A percentile compares a stretch with the other conserved stretches of the same genome.
phyloP scores from a whole-genome alignment of 92 coral and sea anemone species.

The Nematostella vectensis region DNA sequence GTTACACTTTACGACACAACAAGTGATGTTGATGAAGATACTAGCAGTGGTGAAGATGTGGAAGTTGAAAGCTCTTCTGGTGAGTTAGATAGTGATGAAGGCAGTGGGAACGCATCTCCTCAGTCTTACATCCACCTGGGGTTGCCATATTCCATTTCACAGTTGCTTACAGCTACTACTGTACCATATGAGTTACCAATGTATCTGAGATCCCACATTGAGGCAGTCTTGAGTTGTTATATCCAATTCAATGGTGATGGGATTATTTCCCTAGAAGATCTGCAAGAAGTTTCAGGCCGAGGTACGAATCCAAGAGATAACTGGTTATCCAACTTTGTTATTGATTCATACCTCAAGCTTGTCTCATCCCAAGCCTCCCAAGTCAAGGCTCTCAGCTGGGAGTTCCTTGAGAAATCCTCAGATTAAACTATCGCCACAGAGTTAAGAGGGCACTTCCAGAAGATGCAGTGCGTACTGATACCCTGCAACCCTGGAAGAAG shows the following conservation, averaged over 20 bases:
- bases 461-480: not conserved
- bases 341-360: conserved; percentile 12
- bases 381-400: not conserved
- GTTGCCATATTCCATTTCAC: conserved; percentile 13
- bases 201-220: too few species aligned
- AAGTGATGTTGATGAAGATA: conserved; percentile 7
- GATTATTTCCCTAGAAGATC: too few species aligned
- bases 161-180: conserved; percentile 6
- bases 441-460: too few species aligned
- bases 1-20: too few species aligned
- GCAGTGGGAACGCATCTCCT: not conserved
- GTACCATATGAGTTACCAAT: too few species aligned
- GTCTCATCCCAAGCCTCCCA: not conserved
- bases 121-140: conserved; percentile 4
- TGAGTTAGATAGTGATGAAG: conserved; percentile 8
- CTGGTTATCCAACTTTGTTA: conserved; percentile 15
- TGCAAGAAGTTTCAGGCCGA: conserved; percentile 17
- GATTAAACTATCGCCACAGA: not conserved
- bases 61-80: conserved; percentile 3
- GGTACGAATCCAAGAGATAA: conserved; percentile 7
- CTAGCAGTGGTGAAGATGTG: conserved; percentile 11
- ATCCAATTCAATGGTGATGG: too few species aligned
- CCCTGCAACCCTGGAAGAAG: conserved; percentile 2
- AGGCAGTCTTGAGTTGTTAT: too few species aligned
- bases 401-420: not conserved